Percentiles rank a stretch among this genome's conserved stretches.
Evolutionary conservation across 2,113 vertebrate genomes (phyloP).

Genomic region (Patagioenas fasciata): DNA sequence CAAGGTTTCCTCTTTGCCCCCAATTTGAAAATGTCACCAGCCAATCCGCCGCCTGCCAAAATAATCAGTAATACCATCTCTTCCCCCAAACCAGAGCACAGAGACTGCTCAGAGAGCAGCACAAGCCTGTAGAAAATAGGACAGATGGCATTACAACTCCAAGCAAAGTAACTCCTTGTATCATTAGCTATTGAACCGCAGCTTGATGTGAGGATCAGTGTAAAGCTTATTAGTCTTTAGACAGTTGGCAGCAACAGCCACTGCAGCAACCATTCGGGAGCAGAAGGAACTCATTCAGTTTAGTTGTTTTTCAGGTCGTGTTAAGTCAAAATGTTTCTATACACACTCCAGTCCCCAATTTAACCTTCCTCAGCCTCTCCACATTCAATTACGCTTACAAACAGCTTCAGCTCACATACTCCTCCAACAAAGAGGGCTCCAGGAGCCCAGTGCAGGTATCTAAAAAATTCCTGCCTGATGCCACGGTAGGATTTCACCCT

Average conservation of each 20-base stretch:
- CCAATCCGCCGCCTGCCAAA: constrained; percentile 19
- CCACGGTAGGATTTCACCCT: neutral
- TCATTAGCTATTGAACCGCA: constrained; percentile 40
- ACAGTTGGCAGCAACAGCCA: constrained; percentile 46
- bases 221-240: constrained; percentile 65
- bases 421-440: neutral
- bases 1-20: constrained; percentile 39
- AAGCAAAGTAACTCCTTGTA: constrained; percentile 61
- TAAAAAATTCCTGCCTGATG: constrained; percentile 1
- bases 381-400: neutral
- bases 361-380: constrained; percentile 7
- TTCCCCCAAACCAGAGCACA: neutral
- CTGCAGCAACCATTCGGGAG: constrained; percentile 25
- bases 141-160: constrained; percentile 69
- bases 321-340: constrained; percentile 46
- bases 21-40: constrained; percentile 3
- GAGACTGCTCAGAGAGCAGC: neutral
- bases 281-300: constrained; percentile 51
- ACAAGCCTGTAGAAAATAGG: constrained; percentile 41
- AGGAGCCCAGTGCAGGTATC: constrained; percentile 30
- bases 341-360: neutral
- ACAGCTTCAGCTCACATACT: neutral
- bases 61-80: neutral
- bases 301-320: constrained; percentile 54
- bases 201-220: constrained; percentile 50